These are phyloP conservation scores for Eupithecia subfuscata DNA, from an alignment of 2,888 invertebrate genomes.

Conservation along the genomic window DNA sequence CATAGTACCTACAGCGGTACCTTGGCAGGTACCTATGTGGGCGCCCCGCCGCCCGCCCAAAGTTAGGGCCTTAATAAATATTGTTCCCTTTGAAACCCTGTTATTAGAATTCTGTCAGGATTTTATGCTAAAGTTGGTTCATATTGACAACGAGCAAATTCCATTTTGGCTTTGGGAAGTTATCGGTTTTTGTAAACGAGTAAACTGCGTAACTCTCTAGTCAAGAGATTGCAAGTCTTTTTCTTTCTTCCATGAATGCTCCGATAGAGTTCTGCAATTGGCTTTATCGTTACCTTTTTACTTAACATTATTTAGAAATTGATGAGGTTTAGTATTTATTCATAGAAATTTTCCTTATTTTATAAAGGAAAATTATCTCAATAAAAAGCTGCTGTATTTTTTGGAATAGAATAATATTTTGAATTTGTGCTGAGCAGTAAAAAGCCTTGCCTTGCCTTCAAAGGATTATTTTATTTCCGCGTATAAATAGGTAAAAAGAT, in stretches of 20 bases:
- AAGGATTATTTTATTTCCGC: not conserved
- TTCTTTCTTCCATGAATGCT: not conserved
- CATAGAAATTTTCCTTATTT: not conserved
- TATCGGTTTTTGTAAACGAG: not conserved
- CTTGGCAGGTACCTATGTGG: not conserved
- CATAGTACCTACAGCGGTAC: not conserved
- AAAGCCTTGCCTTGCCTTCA: not conserved
- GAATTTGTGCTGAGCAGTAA: not conserved
- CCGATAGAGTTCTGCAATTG: not conserved
- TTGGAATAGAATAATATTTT: not conserved
- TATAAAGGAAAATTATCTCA: not conserved
- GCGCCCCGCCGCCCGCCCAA: slow-evolving; percentile 24
- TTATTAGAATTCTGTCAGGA: slow-evolving; percentile 42
- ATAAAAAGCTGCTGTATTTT: not conserved
- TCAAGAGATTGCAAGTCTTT: not conserved
- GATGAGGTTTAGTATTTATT: not conserved
- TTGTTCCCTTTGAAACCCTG: slow-evolving; percentile 46
- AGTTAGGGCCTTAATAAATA: slow-evolving; percentile 57
- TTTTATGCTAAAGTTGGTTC: slow-evolving; percentile 48
- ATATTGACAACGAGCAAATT: slow-evolving; percentile 8
- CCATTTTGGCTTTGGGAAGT: slow-evolving; percentile 8
- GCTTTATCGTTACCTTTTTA: not conserved
- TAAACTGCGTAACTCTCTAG: no score
- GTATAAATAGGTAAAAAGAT: not conserved
- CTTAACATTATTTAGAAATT: not conserved